Evolutionary conservation across 2,113 vertebrate species (phyloP).

Genomic region (Saguinus midas): DNA sequence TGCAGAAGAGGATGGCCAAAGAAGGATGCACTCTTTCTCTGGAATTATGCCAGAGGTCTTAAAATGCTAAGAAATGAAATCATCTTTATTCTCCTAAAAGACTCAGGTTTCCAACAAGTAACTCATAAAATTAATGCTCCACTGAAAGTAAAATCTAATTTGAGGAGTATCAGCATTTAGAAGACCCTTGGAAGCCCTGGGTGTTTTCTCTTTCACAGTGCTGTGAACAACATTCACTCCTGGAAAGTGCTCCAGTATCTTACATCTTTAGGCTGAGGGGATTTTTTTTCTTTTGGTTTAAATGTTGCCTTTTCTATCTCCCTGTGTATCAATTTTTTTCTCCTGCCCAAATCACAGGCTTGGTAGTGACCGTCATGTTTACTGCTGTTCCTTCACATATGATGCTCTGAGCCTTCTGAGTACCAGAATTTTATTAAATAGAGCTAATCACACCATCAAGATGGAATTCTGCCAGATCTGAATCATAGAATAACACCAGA

Average conservation of each 20-base stretch:
- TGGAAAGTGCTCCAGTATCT: background rate
- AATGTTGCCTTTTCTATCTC: background rate
- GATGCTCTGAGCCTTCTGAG: background rate
- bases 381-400: background rate
- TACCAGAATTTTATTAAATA: conserved; percentile 4
- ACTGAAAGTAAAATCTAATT: conserved; percentile 25
- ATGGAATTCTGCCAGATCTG: background rate
- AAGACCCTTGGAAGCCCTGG: background rate
- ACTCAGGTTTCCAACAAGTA: conserved; percentile 11
- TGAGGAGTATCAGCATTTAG: background rate
- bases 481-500: background rate
- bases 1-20: background rate
- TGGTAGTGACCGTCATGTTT: background rate
- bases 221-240: background rate
- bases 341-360: background rate
- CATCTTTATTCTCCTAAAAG: conserved; percentile 30
- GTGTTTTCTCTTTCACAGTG: conserved; percentile 20
- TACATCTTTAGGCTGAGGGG: background rate
- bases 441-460: background rate
- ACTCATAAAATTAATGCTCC: background rate
- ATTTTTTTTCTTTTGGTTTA: background rate
- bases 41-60: conserved; percentile 14
- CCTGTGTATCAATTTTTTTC: background rate
- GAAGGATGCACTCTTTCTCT: conserved; percentile 11
- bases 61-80: conserved; percentile 28